Evolutionary conservation across 2,113 vertebrate species (phyloP).

Genomic region (Pollachius pollachius): DNA sequence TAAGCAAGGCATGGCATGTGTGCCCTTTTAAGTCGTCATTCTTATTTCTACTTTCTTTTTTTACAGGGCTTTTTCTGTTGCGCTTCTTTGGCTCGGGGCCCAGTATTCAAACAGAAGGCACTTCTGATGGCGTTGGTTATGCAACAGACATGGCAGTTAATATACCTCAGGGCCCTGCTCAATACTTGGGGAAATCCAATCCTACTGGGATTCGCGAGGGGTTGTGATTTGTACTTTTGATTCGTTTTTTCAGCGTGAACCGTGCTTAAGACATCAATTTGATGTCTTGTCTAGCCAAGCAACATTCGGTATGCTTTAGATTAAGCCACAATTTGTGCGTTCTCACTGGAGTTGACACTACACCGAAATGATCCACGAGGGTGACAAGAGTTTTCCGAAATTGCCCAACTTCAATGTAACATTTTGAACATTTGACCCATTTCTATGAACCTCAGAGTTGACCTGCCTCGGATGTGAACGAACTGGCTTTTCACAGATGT

Average conservation of each 20-base stretch:
- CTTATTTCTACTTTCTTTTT: slow-evolving; percentile 37
- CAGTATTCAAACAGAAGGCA: slow-evolving; percentile 77
- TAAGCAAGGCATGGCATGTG: slow-evolving; percentile 46
- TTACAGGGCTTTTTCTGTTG: slow-evolving; percentile 61
- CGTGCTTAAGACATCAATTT: background rate
- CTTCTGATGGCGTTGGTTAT: slow-evolving; percentile 71
- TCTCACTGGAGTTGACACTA: background rate
- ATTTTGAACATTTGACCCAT: slow-evolving; percentile 1
- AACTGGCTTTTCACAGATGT: no score
- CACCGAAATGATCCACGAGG: no score
- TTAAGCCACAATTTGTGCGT: background rate
- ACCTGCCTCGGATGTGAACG: no score
- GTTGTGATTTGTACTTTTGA: slow-evolving; percentile 14
- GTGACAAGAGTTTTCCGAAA: no score
- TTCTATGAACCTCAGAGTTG: background rate
- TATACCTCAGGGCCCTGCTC: slow-evolving; percentile 47
- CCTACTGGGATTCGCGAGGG: slow-evolving; percentile 1
- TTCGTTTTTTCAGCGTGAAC: background rate
- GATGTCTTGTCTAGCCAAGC: slow-evolving; percentile 14
- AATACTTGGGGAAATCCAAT: slow-evolving; percentile 19
- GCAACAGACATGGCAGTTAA: slow-evolving; percentile 65
- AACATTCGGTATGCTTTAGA: background rate
- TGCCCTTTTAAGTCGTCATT: background rate
- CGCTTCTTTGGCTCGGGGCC: slow-evolving; percentile 69
- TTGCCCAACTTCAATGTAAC: no score